Percentiles rank a stretch among this genome's conserved stretches.
Evolutionary conservation across 2,113 vertebrate genomes (phyloP).

Genomic region (Arvicanthis niloticus): DNA sequence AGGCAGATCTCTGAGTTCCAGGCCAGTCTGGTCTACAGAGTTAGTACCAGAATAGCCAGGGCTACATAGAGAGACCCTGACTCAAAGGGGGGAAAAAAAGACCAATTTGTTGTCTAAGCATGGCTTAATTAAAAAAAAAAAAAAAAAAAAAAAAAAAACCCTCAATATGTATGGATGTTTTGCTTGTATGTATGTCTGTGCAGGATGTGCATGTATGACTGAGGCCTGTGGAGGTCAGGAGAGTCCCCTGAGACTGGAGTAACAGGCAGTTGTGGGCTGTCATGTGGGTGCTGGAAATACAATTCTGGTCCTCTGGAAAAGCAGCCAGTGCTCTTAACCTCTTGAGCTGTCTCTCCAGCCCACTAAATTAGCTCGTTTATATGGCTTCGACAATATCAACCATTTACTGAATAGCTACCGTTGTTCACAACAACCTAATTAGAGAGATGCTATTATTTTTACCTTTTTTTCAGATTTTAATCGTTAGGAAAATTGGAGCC

Average conservation of each 20-base stretch:
- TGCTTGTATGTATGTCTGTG: not conserved
- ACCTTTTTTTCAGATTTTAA: not conserved
- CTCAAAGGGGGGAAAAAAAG: not conserved
- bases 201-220: not conserved
- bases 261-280: not conserved
- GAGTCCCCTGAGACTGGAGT: not conserved
- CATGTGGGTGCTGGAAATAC: not conserved
- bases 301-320: not conserved
- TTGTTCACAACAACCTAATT: not conserved
- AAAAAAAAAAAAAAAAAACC: too few relatives aligned
- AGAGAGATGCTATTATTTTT: slow-evolving; percentile 30
- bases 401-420: slow-evolving; percentile 46
- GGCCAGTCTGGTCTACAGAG: not conserved
- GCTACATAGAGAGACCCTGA: not conserved
- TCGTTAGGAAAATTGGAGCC: slow-evolving; percentile 24
- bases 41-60: not conserved
- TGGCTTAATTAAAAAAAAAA: not conserved
- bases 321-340: not conserved
- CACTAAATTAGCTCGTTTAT: slow-evolving; percentile 19
- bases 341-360: not conserved
- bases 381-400: slow-evolving; percentile 42
- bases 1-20: not conserved
- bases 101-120: slow-evolving; percentile 17
- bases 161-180: not conserved
- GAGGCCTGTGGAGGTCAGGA: not conserved